Evolutionary conservation across 2,113 vertebrate species (phyloP).

Genomic region (Xerus inauris): DNA sequence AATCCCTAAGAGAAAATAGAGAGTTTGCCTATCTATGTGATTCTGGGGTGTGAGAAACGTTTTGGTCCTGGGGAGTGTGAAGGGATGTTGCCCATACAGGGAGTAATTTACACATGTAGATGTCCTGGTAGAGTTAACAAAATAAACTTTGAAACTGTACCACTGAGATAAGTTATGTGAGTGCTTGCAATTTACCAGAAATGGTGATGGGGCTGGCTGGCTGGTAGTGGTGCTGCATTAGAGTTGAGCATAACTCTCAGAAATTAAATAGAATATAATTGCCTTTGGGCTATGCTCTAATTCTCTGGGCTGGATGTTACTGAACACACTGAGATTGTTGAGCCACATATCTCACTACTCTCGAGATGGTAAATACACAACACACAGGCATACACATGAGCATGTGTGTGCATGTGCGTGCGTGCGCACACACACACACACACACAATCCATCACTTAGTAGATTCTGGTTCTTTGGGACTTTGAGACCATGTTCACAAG

Average conservation of each 20-base stretch:
- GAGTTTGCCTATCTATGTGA: not conserved
- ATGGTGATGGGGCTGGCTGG: rapidly evolving
- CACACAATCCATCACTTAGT: not conserved
- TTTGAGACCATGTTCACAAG: not conserved
- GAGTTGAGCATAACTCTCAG: not conserved
- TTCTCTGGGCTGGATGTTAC: not conserved
- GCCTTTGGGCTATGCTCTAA: not conserved
- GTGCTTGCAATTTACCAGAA: not conserved
- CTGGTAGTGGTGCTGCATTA: not conserved
- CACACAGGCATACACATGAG: not conserved
- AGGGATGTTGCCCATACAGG: not conserved
- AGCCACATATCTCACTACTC: not conserved
- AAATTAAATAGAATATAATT: not conserved
- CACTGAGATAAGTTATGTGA: not conserved
- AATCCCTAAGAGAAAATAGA: not conserved
- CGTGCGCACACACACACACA: not conserved
- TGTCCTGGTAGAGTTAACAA: not conserved
- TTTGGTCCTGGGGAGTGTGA: not conserved
- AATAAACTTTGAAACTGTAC: not conserved
- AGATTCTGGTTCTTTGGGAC: not conserved
- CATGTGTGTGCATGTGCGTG: not conserved
- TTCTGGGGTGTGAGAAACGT: not conserved
- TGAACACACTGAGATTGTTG: not conserved
- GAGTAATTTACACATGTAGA: not conserved
- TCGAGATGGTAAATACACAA: not conserved